Conservation (phyloP, 2,888 invertebrate genomes). For the Meteorus colon region DNA sequence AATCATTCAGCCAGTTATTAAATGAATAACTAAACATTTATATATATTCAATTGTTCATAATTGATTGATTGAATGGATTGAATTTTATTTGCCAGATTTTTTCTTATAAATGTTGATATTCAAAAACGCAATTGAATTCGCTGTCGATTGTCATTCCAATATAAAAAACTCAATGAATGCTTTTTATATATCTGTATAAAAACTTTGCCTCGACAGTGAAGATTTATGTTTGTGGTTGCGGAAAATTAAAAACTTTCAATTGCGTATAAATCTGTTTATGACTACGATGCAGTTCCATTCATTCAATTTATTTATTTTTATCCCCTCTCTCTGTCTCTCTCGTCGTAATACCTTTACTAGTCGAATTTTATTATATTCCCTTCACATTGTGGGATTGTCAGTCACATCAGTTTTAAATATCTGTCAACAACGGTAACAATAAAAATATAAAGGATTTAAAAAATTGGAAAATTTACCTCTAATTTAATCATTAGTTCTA, state of each 20-base stretch:
- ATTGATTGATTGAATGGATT: too few species aligned
- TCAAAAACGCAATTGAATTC: background rate
- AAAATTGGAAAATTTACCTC: background rate
- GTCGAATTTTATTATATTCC: background rate
- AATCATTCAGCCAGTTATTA: too few species aligned
- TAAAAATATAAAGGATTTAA: too few species aligned
- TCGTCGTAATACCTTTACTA: background rate
- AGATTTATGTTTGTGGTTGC: background rate
- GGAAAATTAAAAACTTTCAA: background rate
- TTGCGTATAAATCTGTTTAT: slow-evolving; percentile 7
- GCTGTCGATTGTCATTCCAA: background rate
- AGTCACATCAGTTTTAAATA: too few species aligned
- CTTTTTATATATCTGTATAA: background rate
- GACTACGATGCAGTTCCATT: background rate
- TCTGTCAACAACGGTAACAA: too few species aligned
- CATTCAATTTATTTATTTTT: background rate
- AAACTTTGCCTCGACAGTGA: background rate
- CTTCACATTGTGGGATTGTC: too few species aligned
- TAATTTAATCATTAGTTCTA: background rate
- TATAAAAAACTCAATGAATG: background rate
- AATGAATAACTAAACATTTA: too few species aligned
- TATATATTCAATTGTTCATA: too few species aligned
- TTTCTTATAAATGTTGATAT: background rate
- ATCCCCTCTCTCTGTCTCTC: background rate
- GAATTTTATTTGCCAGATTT: background rate